Conservation (phyloP, 1,140 invertebrate species). For the Oryctes rhinoceros region DNA sequence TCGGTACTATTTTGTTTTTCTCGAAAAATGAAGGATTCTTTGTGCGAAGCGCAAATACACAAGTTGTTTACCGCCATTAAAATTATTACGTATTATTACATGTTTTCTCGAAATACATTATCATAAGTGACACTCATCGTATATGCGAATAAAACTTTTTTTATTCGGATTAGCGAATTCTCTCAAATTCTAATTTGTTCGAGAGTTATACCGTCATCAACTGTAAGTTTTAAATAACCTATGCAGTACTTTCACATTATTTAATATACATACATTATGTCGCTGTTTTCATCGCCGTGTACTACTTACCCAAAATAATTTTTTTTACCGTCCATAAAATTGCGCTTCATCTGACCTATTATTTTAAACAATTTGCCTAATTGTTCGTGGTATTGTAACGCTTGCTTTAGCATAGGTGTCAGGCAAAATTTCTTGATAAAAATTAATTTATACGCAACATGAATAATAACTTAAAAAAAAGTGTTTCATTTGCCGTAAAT, state of each 20-base stretch:
- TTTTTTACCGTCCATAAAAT: not conserved
- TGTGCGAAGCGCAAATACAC: not conserved
- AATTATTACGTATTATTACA: not conserved
- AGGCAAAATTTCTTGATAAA: not conserved
- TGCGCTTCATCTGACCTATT: slow-evolving; percentile 9
- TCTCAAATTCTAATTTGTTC: not conserved
- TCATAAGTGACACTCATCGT: not conserved
- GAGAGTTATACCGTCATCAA: not conserved
- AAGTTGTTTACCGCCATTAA: not conserved
- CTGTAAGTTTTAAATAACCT: slow-evolving; percentile 17
- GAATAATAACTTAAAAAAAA: not conserved
- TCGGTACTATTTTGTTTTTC: slow-evolving; percentile 16
- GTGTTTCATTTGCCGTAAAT: not conserved
- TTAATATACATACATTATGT: slow-evolving; percentile 9
- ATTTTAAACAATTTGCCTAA: slow-evolving; percentile 1
- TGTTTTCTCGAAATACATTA: slow-evolving; percentile 3
- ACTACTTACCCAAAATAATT: slow-evolving; percentile 16
- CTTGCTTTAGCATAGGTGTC: not conserved
- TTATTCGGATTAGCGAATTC: too few species aligned
- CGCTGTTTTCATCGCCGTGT: slow-evolving; percentile 4
- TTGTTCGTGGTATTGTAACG: not conserved
- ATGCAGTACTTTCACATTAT: slow-evolving; percentile 20
- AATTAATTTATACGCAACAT: not conserved
- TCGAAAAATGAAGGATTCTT: not conserved
- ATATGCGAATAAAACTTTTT: not conserved